Conservation (phyloP, 1,140 invertebrate species). For the Drosophila azteca region DNA sequence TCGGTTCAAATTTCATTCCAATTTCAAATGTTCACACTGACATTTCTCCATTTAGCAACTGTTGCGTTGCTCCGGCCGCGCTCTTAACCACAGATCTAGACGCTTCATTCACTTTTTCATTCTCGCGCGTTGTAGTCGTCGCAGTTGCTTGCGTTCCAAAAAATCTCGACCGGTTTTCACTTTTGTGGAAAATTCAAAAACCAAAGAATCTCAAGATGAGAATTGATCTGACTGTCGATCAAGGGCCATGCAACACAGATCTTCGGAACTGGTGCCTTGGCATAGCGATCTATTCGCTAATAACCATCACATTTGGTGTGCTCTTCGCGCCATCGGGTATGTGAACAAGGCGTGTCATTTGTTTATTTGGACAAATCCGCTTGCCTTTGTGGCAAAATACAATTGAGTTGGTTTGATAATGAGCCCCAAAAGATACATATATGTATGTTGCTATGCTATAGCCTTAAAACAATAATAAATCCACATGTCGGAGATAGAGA, state of each 20-base stretch:
- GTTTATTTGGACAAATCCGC: slow-evolving; percentile 16
- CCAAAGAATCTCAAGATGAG: slow-evolving; percentile 45
- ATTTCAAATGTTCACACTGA: too few relatives aligned
- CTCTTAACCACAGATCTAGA: neutral
- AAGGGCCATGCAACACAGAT: slow-evolving; percentile 55
- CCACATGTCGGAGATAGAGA: too few relatives aligned
- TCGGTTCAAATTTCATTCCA: too few relatives aligned
- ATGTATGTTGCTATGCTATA: slow-evolving; percentile 19
- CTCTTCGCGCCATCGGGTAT: slow-evolving; percentile 45
- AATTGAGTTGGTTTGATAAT: slow-evolving; percentile 2
- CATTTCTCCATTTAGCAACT: slow-evolving; percentile 3
- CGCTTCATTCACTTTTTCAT: slow-evolving; percentile 38
- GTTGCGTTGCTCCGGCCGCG: slow-evolving; percentile 1
- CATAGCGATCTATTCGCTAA: slow-evolving; percentile 55
- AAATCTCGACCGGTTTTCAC: slow-evolving; percentile 24
- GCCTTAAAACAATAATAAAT: slow-evolving; percentile 16
- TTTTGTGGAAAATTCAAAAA: neutral
- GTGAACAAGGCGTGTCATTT: slow-evolving; percentile 40
- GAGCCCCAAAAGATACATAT: neutral
- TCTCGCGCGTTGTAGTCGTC: slow-evolving; percentile 16
- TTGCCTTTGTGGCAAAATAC: neutral
- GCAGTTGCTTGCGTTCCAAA: slow-evolving; percentile 6
- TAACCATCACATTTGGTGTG: slow-evolving; percentile 33
- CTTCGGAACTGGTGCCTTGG: slow-evolving; percentile 63
- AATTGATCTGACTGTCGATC: slow-evolving; percentile 58